Evolutionary conservation across 2,797 vertebrate genomes (phyloP).

Genomic region (Crocodylus rhombifer): DNA sequence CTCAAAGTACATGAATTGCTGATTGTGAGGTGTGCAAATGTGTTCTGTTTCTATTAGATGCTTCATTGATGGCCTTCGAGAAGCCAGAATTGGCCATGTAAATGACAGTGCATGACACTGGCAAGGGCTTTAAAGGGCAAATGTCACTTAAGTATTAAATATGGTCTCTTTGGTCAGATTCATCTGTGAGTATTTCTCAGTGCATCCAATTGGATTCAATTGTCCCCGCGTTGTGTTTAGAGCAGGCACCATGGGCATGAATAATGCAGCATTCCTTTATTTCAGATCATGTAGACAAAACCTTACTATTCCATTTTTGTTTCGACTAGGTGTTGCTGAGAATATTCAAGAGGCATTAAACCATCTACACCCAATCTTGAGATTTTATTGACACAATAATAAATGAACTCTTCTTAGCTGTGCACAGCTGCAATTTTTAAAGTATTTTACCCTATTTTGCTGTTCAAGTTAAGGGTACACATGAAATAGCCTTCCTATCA

Average conservation of each 20-base stretch:
- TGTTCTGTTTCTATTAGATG: neutral
- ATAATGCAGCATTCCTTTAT: neutral
- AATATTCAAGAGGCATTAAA: neutral
- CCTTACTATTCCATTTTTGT: neutral
- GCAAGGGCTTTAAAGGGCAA: neutral
- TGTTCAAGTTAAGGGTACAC: neutral
- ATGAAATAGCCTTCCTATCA: neutral
- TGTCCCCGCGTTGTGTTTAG: neutral
- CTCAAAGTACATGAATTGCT: neutral
- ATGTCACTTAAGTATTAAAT: neutral
- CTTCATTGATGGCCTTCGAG: neutral
- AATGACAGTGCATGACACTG: neutral
- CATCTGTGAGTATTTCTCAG: neutral
- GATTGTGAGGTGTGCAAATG: neutral
- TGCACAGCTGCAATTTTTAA: neutral
- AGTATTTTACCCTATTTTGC: neutral
- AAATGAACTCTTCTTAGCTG: too few species aligned
- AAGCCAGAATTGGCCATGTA: neutral
- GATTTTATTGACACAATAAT: neutral
- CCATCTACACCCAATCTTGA: neutral
- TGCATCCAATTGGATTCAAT: neutral
- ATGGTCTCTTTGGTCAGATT: neutral
- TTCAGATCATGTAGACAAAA: neutral
- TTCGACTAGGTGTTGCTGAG: neutral
- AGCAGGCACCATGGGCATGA: neutral